Percentiles rank a stretch among this genome's conserved stretches.
Evolutionary conservation across 1,140 invertebrate species (phyloP).

Genomic region (Hermatobates lingyangjiaoensis): DNA sequence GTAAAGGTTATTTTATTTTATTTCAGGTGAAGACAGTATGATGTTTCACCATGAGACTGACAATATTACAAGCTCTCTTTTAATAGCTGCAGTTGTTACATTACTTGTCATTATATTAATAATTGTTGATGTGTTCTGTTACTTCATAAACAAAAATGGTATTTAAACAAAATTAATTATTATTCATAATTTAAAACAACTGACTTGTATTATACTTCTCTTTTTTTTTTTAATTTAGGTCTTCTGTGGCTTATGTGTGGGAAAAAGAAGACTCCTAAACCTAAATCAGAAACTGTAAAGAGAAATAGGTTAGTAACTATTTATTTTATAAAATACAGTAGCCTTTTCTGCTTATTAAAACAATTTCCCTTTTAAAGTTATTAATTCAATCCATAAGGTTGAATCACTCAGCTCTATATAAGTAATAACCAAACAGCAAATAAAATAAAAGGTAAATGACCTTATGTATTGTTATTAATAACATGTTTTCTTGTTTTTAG

Average conservation of each 20-base stretch:
- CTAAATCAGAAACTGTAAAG: conserved; percentile 53
- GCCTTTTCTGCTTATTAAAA: too few relatives aligned
- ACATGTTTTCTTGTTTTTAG: too few relatives aligned
- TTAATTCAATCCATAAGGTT: too few relatives aligned
- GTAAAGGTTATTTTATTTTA: too few relatives aligned
- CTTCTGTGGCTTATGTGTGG: conserved; percentile 52
- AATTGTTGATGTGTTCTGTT: conserved; percentile 56
- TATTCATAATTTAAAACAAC: neutral
- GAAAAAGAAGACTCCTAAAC: conserved; percentile 32
- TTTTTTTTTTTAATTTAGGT: conserved; percentile 26
- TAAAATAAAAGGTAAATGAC: too few relatives aligned
- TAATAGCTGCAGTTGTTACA: conserved; percentile 57
- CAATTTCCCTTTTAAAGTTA: too few relatives aligned
- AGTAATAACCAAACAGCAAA: too few relatives aligned
- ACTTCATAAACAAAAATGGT: conserved; percentile 38
- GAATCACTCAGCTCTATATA: too few relatives aligned
- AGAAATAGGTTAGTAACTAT: conserved; percentile 45
- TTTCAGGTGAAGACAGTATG: neutral
- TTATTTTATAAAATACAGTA: neutral
- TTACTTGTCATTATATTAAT: conserved; percentile 51
- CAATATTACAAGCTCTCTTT: conserved; percentile 44
- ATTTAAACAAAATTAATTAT: conserved; percentile 8
- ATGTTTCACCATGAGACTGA: conserved; percentile 5
- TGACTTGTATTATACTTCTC: neutral
- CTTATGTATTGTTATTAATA: too few relatives aligned